Conservation (phyloP, 2,113 vertebrate species). For the Ondatra zibethicus region DNA sequence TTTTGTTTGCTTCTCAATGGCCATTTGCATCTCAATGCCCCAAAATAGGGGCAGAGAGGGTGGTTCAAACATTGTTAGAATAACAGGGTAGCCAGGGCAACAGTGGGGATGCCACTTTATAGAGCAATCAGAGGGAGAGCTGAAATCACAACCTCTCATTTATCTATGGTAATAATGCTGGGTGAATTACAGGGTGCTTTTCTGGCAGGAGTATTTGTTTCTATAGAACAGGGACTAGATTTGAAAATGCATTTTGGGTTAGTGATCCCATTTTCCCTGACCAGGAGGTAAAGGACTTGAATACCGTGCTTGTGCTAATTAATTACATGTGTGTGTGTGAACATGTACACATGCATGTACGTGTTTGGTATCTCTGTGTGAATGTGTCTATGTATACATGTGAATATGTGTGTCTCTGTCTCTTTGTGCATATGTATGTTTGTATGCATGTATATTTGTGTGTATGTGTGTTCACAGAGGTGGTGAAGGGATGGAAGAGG, state of each 20-base stretch:
- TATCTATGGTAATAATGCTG: conserved; percentile 57
- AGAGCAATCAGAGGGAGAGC: conserved; percentile 59
- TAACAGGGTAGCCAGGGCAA: conserved; percentile 61
- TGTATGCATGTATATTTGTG: too few relatives aligned
- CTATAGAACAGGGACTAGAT: conserved; percentile 58
- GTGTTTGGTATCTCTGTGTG: background rate
- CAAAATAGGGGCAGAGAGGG: conserved; percentile 49
- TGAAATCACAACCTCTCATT: conserved; percentile 77
- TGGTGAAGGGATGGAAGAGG: background rate
- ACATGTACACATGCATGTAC: background rate
- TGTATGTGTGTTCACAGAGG: background rate
- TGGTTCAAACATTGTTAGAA: conserved; percentile 65
- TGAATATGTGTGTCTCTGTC: background rate
- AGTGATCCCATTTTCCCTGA: conserved; percentile 7
- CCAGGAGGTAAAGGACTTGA: conserved; percentile 8
- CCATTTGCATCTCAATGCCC: conserved; percentile 34
- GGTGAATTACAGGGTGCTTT: conserved; percentile 74
- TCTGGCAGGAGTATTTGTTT: conserved; percentile 67
- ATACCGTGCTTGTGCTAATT: background rate
- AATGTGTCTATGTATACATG: background rate
- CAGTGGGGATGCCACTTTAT: conserved; percentile 54
- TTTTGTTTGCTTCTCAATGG: conserved; percentile 69
- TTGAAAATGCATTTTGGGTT: conserved; percentile 55
- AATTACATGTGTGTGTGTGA: background rate
- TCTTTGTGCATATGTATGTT: background rate